Conservation (phyloP, 1,140 invertebrate genomes). For the Drosophila albomicans region DNA sequence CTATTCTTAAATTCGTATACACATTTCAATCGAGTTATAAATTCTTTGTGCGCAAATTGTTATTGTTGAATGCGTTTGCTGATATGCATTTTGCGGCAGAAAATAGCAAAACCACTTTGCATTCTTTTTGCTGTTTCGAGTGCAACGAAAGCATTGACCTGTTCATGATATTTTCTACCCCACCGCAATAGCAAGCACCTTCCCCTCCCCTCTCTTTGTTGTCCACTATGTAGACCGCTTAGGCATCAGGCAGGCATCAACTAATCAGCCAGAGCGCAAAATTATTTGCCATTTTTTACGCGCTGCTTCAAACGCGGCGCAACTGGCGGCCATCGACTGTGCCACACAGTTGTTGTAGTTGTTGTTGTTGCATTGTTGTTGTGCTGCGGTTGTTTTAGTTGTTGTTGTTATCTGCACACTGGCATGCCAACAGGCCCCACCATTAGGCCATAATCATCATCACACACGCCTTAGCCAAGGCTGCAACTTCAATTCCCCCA, state of each 20-base stretch:
- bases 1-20: no score
- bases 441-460: slow-evolving; percentile 83
- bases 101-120: slow-evolving; percentile 27
- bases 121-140: slow-evolving; percentile 13
- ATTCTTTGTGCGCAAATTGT: slow-evolving; percentile 2
- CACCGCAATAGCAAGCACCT: neutral
- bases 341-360: slow-evolving; percentile 10
- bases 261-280: slow-evolving; percentile 80
- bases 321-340: slow-evolving; percentile 53
- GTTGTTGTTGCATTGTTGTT: neutral
- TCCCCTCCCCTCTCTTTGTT: neutral
- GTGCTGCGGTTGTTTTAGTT: slow-evolving; percentile 9
- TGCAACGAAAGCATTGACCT: slow-evolving; percentile 24
- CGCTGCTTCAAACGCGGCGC: slow-evolving; percentile 82
- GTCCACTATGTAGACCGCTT: neutral
- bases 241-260: slow-evolving; percentile 57
- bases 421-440: slow-evolving; percentile 80
- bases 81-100: slow-evolving; percentile 10
- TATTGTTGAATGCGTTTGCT: neutral
- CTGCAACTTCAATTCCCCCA: slow-evolving; percentile 36
- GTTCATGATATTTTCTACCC: slow-evolving; percentile 17
- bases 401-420: slow-evolving; percentile 47
- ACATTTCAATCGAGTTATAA: neutral
- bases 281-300: slow-evolving; percentile 83
- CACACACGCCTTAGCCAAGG: slow-evolving; percentile 78